Conservation (phyloP, 2,113 vertebrate species). For the Psilopogon haemacephalus region DNA sequence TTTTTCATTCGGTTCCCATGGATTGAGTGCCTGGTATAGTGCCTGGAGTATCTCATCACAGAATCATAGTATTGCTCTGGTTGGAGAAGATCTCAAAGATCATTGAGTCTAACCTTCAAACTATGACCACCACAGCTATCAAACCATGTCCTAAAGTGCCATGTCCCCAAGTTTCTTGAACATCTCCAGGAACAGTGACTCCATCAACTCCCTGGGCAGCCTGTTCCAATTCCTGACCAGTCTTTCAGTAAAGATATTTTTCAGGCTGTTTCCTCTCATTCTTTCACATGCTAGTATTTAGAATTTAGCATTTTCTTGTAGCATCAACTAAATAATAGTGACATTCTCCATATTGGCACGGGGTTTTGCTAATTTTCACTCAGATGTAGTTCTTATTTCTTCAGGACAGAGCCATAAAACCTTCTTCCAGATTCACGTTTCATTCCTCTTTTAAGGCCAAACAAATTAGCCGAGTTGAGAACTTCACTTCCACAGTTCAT, state of each 20-base stretch:
- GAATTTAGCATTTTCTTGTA: constrained; percentile 36
- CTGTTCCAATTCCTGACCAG: no score
- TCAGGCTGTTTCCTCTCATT: no score
- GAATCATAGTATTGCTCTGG: no score
- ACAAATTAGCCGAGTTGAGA: constrained; percentile 79
- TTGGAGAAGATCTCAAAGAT: no score
- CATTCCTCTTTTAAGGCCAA: constrained; percentile 76
- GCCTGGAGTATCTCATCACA: background rate
- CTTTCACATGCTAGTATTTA: constrained; percentile 35
- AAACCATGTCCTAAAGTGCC: no score
- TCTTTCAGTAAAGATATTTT: no score
- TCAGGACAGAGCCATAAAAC: constrained; percentile 63
- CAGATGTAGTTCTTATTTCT: constrained; percentile 61
- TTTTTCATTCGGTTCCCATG: background rate
- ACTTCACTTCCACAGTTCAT: constrained; percentile 82
- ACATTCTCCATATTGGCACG: constrained; percentile 26
- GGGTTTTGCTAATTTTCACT: constrained; percentile 65
- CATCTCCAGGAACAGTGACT: no score
- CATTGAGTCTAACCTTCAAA: no score
- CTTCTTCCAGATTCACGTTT: constrained; percentile 73
- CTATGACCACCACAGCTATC: no score
- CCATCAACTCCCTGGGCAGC: no score
- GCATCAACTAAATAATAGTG: constrained; percentile 47
- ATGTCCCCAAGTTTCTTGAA: no score
- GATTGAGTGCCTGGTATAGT: background rate